Percentiles rank a stretch among this genome's conserved stretches.
phyloP scores from a whole-genome alignment of 2,113 vertebrate species.

The Sylvietta virens region DNA sequence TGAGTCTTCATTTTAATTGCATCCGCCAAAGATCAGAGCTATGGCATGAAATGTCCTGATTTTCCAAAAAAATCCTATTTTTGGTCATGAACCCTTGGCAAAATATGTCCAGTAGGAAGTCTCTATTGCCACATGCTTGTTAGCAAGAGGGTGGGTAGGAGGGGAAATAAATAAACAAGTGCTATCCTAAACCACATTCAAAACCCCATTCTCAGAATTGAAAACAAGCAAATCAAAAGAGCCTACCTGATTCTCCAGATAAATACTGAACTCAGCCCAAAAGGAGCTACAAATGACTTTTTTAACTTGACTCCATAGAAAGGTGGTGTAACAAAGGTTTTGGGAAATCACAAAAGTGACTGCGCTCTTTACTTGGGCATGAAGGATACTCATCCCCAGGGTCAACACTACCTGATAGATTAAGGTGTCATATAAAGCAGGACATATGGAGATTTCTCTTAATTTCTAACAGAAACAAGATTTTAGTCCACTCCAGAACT shows the following conservation, averaged over 20 bases:
- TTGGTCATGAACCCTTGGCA: background rate
- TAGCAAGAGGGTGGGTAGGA: accelerated
- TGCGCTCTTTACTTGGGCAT: background rate
- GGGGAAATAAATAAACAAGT: background rate
- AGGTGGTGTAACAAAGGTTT: background rate
- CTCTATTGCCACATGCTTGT: background rate
- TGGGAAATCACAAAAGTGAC: background rate
- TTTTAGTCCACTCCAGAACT: background rate
- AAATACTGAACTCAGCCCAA: background rate
- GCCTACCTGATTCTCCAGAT: background rate
- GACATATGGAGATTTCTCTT: background rate
- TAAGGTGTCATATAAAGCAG: background rate
- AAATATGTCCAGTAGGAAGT: background rate
- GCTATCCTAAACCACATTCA: background rate
- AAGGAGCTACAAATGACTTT: background rate
- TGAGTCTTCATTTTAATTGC: background rate
- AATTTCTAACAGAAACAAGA: background rate
- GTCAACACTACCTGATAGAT: background rate
- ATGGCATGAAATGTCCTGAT: background rate
- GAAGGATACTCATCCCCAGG: background rate
- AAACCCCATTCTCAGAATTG: background rate
- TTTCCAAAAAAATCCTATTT: background rate
- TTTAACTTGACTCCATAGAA: background rate
- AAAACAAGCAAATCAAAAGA: background rate
- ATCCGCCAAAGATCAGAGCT: background rate